Evolutionary conservation across 1,140 invertebrate genomes (phyloP), one percentile per base, ranked within the genome.

Genomic region (Anagrus nilaparvatae): DNA sequence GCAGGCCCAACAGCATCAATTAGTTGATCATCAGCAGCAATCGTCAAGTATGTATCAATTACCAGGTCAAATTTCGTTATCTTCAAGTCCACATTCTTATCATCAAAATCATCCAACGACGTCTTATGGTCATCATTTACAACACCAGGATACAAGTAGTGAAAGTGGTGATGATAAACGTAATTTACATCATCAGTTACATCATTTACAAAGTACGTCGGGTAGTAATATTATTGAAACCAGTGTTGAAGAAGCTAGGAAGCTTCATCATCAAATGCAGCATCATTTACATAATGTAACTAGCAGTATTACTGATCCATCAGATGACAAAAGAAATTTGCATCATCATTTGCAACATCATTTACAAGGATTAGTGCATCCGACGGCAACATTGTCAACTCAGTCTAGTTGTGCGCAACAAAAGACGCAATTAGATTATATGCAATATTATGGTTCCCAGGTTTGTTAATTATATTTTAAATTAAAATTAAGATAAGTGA

Each of bases 21-120:
- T 58, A 42, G 53, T 65, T 14, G 59, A 61, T 5, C 55, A 61
- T n/a, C 61, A 65, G 32, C 58, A 61, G 34, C 60, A 64, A 34
- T 51, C 60, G 2, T 61, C 70, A 28, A 54, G 59, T 46, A 73
- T 73, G 61, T 73, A 73, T 42, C 71, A 71, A 40, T 56, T 73
- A 21, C 70, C 69, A n/a, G 43, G 58, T 8, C 68, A 63, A 1
- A 59, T 64, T 20, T 62, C 67, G 1, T 59, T 65, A 13, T 69
- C 64, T 14, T 69, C 65, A 21, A 65, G 62, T 46, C 62, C 63
- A 10, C 61, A 25, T 4, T 60, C 66, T 23, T 67, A 67, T 47
- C 63, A 67, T 32, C 63, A 63, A 38, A 51, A 53, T 36, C 63
- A 66, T 42, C 45, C 55, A 33, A 39, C 63, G 42, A 56, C 46